Evolutionary conservation across 2,888 invertebrate genomes (phyloP), one percentile per base, ranked within the genome.

Genomic region (Stenoptilia bipunctidactyla): DNA sequence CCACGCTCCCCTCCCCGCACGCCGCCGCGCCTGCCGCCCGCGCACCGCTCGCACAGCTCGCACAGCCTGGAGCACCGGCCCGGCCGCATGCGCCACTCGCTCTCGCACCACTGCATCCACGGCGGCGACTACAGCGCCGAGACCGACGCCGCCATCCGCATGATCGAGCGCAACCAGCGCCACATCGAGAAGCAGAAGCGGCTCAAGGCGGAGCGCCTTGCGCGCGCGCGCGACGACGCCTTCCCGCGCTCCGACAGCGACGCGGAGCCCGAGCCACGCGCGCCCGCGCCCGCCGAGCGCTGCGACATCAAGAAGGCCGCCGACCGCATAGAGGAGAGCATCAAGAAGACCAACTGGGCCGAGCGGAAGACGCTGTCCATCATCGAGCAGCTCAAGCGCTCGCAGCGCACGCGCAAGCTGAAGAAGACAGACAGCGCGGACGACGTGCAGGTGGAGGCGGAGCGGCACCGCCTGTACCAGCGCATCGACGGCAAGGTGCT

Each of bases 81-180:
- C 3, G 66, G 64, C 15, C 67, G 77, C 41, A 72, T 77, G 59
- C 68, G 83, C 2, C 82, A 75, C 57, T 71, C 83, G 3, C 65
- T 77, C 20, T 80, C 83, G 5, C 83, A 82, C 54, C 83, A 83
- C 61, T 82, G 82, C 58, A 67, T 82, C 27, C 75, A 70, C 55
- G 64, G 58, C 34, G 64, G 69, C 44, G 88, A 88, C 63, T 88
- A 88, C 64, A 80, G 68, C 58, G 86, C 87, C 1, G 88, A 88
- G 58, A 87, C 87, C 13, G 87, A 87, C 51, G 87, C 87, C 40
- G 84, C 66, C 45, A 82, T 76, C 46, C 83, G 77, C 60, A 86
- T 76, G 75, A 85, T 87, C 54, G 87, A 87, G 53, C 85, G 75
- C 68, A 88, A 84, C 85, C 88, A 66, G 73, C 82, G 66, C 67